Evolutionary conservation across 2,888 invertebrate genomes (phyloP).

Genomic region (Synergus laeviventris): DNA sequence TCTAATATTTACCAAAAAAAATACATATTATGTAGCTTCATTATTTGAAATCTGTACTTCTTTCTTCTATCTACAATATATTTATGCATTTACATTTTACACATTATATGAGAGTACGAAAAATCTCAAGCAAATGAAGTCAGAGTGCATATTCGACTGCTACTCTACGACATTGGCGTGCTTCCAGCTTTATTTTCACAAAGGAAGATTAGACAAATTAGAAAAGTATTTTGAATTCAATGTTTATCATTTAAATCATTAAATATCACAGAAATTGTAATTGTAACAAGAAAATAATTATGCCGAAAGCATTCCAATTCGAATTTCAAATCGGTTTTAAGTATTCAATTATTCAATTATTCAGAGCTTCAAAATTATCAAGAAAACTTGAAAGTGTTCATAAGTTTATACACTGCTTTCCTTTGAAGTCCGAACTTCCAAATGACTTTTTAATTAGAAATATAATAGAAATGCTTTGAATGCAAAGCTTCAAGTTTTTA

Average conservation of each 20-base stretch:
- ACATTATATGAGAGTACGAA: conserved; percentile 25
- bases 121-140: conserved; percentile 19
- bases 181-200: conserved; percentile 31
- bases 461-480: not conserved
- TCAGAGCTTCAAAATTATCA: conserved; percentile 26
- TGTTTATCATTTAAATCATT: conserved; percentile 33
- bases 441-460: not conserved
- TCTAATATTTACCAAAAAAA: conserved; percentile 16
- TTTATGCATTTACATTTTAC: conserved; percentile 26
- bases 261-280: conserved; percentile 35
- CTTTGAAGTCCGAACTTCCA: not conserved
- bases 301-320: conserved; percentile 33
- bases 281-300: conserved; percentile 22
- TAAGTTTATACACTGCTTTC: not conserved
- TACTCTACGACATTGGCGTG: conserved; percentile 16
- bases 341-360: conserved; percentile 9
- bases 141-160: conserved; percentile 10
- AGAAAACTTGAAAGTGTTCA: not conserved
- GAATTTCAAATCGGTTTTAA: conserved; percentile 1
- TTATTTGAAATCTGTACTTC: conserved; percentile 5
- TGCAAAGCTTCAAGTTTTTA: not conserved
- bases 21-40: conserved; percentile 24
- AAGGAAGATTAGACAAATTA: conserved; percentile 29
- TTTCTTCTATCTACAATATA: conserved; percentile 34
- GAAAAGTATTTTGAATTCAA: conserved; percentile 27